Base-by-base conservation (phyloP, 2,888 invertebrate genomes). In the Phyto melanocephala region DNA sequence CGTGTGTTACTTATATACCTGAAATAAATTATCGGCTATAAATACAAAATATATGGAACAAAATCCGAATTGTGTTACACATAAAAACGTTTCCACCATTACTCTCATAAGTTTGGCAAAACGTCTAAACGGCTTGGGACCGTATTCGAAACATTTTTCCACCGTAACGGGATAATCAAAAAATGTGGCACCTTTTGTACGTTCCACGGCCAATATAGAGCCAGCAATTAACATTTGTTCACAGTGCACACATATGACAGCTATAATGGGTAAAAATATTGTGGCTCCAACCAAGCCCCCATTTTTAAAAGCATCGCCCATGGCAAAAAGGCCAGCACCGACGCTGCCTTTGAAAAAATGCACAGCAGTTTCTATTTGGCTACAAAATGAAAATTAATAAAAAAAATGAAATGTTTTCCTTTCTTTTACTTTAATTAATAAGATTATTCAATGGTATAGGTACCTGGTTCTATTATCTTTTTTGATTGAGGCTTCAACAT, bases 21-120 rank as follows among this genome's bases (percentile, higher is more conserved):
- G 94, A 91, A 96, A 92, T 50, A 97, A 90, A 90, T 97, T 98
- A 82, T 95, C 95, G 0, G 97, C 95, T 85, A 99, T 95, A 90
- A 99, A 99, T 8, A 98, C 96, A 88, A 98, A 96, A 91, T 99
- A 99, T 11, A 99, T 96, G 89, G 98, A 98, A 91, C 99, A 99
- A 92, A 99, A 99, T 75, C 99, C 99, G 63, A 99, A 93, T 92
- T 99, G 99, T 13, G 98, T 99, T 77, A 98, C 92, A 91, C 97
- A 96, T 77, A 99, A 93, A 92, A 98, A 98, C 37, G 93, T 89
- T 91, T 98, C 97, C 81, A 98, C 96, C 60, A 95, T 88, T 45
- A 92, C 92, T 92, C 94, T 94, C 93, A 95, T 95, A n/a, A 92
- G 86, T 47, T 92, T 92, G 0, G 95, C 93, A 84, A 94, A 92